Base-by-base conservation (phyloP, 2,888 invertebrate genomes). In the Lingula anatina region DNA sequence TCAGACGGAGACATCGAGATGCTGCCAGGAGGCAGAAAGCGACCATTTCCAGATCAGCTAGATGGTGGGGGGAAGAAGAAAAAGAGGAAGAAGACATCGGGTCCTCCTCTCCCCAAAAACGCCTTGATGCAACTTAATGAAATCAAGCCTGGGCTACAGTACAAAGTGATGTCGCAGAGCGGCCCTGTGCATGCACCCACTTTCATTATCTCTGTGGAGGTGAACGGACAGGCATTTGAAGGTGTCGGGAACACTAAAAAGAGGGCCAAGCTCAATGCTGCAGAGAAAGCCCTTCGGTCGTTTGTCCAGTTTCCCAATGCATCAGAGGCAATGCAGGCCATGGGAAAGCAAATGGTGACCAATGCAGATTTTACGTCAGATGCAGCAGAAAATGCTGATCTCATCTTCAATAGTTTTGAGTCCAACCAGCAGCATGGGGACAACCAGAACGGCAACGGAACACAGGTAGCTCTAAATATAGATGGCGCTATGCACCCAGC, bases 111-210 rank as follows among this genome's bases (percentile, higher is more conserved):
- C 23, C 66, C 65, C 2, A 71, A 70, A 49, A 72, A 72, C 55
- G 70, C 72, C 15, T 52, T 71, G 24, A 68, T 70, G 72, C 68
- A 71, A 53, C 61, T 94, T 47, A 91, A 93, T 78, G 92, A 93
- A 79, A 79, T 92, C 9, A 86, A 88, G 57, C 85, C 88, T 27
- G 86, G 87, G 24, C 83, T 90, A 18, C 80, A 84, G 47, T 94
- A 90, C 75, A 83, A 83, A 58, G 81, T 90, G 56, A 81, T 88
- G 48, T 83, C 85, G 50, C 87, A 89, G 77, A 83, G 83, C 24
- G 93, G 93, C 0, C 92, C 93, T 0, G 86, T 89, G 9, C 93
- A 94, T 78, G 87, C 89, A 44, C 93, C 93, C 0, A 82, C 85
- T 62, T 94, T 94, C 79, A 87, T 86, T 15, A 87, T 93, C 60